These are phyloP conservation scores for Cryptotis parvus DNA, from an alignment of 2,113 vertebrate genomes.

Conservation along the genomic window DNA sequence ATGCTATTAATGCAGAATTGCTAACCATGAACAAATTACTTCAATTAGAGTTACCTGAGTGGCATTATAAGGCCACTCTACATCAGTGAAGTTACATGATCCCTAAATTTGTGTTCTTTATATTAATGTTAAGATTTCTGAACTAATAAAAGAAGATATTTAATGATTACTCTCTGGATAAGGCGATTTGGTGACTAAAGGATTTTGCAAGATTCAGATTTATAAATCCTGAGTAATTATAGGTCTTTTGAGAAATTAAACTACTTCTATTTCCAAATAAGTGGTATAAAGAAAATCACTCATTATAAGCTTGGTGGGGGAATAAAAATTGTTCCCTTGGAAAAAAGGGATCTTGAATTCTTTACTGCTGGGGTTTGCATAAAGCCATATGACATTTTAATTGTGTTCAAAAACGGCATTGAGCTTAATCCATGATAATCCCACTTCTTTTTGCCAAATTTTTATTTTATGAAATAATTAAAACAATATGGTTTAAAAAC, in stretches of 20 bases:
- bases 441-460: background rate
- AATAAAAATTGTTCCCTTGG: background rate
- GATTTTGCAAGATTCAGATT: slow-evolving; percentile 13
- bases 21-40: slow-evolving; percentile 37
- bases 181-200: slow-evolving; percentile 9
- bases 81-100: slow-evolving; percentile 14
- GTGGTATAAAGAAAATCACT: slow-evolving; percentile 30
- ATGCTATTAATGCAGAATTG: slow-evolving; percentile 50
- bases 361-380: background rate
- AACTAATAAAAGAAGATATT: slow-evolving; percentile 19
- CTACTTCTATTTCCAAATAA: slow-evolving; percentile 38
- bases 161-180: slow-evolving; percentile 49
- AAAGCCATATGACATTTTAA: background rate
- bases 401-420: background rate
- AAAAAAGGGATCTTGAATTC: background rate
- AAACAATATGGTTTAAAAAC: background rate
- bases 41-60: slow-evolving; percentile 46
- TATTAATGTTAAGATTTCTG: slow-evolving; percentile 48
- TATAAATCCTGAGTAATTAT: slow-evolving; percentile 20
- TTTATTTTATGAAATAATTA: slow-evolving; percentile 20
- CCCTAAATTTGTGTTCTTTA: slow-evolving; percentile 29
- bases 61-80: background rate
- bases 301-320: background rate
- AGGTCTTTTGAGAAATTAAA: slow-evolving; percentile 2
- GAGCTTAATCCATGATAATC: background rate